Conservation (phyloP, 2,797 vertebrate genomes). For the Chelon labrosus region DNA sequence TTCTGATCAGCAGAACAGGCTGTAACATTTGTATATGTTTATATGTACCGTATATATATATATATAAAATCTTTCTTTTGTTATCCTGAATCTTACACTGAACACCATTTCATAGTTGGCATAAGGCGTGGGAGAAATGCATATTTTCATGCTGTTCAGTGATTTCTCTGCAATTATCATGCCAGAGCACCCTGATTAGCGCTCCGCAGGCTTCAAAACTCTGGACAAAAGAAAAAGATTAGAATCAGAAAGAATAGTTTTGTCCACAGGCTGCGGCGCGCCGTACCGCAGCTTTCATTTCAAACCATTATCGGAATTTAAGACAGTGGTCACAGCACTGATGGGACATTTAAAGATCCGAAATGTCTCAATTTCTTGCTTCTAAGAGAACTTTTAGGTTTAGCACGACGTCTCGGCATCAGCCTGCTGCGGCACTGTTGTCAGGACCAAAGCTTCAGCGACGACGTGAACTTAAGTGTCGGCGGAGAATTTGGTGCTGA, state of each 20-base stretch:
- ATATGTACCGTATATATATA: not conserved
- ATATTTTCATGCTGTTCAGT: slow-evolving; percentile 53
- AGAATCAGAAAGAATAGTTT: slow-evolving; percentile 9
- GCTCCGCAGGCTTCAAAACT: not conserved
- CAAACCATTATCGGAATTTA: not conserved
- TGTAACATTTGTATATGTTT: slow-evolving; percentile 15
- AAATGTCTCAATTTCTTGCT: not conserved
- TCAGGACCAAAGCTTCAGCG: slow-evolving; percentile 19
- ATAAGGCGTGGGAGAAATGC: slow-evolving; percentile 70
- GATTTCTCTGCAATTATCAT: slow-evolving; percentile 35
- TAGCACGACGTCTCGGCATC: not conserved
- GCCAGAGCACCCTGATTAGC: slow-evolving; percentile 18
- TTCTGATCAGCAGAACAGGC: slow-evolving; percentile 27
- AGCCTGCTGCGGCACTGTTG: slow-evolving; percentile 19
- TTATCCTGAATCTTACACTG: slow-evolving; percentile 30
- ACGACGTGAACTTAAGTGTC: not conserved
- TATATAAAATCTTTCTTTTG: slow-evolving; percentile 3
- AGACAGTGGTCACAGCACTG: slow-evolving; percentile 2
- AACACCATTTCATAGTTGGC: slow-evolving; percentile 30
- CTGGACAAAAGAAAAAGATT: slow-evolving; percentile 2
- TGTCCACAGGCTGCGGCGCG: not conserved
- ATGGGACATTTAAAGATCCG: slow-evolving; percentile 1
- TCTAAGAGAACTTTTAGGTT: slow-evolving; percentile 23
- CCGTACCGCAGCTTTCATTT: not conserved
- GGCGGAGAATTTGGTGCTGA: slow-evolving; percentile 2